Evolutionary conservation across 2,113 vertebrate species (phyloP).

Genomic region (Beaufortia kweichowensis): DNA sequence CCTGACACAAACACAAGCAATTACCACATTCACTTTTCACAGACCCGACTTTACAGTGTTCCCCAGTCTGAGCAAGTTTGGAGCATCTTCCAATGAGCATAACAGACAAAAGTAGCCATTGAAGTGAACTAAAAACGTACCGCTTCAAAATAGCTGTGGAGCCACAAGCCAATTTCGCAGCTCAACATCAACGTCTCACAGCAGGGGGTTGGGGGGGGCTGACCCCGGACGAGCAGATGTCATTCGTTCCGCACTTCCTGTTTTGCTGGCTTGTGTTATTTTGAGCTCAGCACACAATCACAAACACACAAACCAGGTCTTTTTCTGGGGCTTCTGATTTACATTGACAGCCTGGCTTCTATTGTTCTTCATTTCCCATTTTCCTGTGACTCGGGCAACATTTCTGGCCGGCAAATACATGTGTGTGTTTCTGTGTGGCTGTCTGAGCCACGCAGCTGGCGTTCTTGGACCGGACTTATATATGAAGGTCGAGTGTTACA

Average conservation of each 20-base stretch:
- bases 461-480: conserved; percentile 1
- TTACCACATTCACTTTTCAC: background rate
- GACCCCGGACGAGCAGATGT: conserved; percentile 27
- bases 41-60: background rate
- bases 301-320: conserved; percentile 27
- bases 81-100: background rate
- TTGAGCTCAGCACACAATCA: conserved; percentile 35
- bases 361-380: conserved; percentile 46
- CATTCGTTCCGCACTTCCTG: conserved; percentile 47
- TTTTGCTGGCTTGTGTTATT: conserved; percentile 48
- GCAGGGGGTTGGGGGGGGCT: background rate
- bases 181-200: conserved; percentile 15
- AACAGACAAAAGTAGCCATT: conserved; percentile 31
- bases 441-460: background rate
- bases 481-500: background rate
- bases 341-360: conserved; percentile 5
- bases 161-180: conserved; percentile 21
- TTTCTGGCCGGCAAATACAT: conserved; percentile 7
- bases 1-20: too few species aligned
- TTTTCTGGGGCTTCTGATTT: background rate
- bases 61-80: background rate
- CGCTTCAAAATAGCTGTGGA: background rate
- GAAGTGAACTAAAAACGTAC: conserved; percentile 16
- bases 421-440: conserved; percentile 3
- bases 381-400: background rate